Conservation (phyloP, 2,797 vertebrate genomes). For the Cynopterus sphinx region DNA sequence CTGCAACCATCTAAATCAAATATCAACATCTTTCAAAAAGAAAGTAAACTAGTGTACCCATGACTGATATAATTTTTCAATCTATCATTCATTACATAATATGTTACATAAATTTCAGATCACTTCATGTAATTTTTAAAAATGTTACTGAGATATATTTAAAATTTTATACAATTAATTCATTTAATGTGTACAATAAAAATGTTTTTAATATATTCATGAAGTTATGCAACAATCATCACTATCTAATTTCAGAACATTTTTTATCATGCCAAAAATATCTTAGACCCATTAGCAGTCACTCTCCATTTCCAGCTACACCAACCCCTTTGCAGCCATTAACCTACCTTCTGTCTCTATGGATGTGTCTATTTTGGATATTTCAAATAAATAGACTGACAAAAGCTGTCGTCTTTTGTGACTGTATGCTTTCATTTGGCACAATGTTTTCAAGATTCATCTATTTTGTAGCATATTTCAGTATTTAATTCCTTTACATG, state of each 20-base stretch:
- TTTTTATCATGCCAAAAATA: neutral
- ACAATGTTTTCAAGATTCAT: neutral
- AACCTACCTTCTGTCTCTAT: neutral
- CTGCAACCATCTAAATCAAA: slow-evolving; percentile 26
- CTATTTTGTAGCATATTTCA: neutral
- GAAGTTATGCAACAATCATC: neutral
- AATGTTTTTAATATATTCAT: neutral
- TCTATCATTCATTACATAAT: slow-evolving; percentile 82
- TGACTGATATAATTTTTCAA: slow-evolving; percentile 69
- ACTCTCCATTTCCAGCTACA: neutral
- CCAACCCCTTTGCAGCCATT: neutral
- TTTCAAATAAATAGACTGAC: neutral
- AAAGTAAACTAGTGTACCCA: slow-evolving; percentile 44
- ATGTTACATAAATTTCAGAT: slow-evolving; percentile 83
- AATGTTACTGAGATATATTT: neutral
- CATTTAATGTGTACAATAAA: neutral
- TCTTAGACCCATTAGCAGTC: neutral
- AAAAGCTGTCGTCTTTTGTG: neutral
- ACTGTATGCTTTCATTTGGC: neutral
- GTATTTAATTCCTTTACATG: neutral
- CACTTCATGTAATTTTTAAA: slow-evolving; percentile 79
- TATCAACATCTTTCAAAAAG: slow-evolving; percentile 44
- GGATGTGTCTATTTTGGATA: neutral
- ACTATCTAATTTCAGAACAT: neutral
- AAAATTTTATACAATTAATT: neutral